Base-by-base conservation (phyloP, 2,113 vertebrate species). In the Scopus umbretta region DNA sequence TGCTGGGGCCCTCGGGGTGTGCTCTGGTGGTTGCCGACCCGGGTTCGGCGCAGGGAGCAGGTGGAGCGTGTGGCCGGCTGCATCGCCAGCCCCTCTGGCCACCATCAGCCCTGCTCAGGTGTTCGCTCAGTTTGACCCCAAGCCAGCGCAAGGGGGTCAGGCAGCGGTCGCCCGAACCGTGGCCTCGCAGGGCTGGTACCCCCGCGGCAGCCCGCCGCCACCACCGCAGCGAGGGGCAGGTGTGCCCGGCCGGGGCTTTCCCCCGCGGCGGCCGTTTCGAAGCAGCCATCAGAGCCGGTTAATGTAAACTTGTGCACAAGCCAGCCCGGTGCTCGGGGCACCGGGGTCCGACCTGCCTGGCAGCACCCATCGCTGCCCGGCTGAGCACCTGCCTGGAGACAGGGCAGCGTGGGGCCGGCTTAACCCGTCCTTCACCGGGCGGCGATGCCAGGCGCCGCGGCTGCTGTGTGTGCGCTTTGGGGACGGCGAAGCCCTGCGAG, bases 371-470 rank as follows among this genome's bases (percentile, higher is more conserved):
- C 10, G 8, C 56, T 61, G 32, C 52, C 75, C 10, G 1, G 8
- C 75, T 56, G 80, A 91, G 76, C 83, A 7, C 81, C 87, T n/a
- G 25, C 36, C 36, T 10, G 65, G 42, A 16, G 61, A 67, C 0
- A 5, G 86, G 82, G 66, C 86, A 80, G 21, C 6, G 3, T 2
- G 9, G 62, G 56, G 75, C 0, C 9, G 2, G 43, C 6, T 79
- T 45, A 50, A 90, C 90, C 82, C 8, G 0, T 79, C 66, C 61
- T 67, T 73, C 1, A 8, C 80, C 0, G 6, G 47, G 36, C 8
- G 8, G 36, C 0, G 62, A 6, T 20, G 34, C n/a, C 0, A 0
- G 56, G 71, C 4, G 6, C 58, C 2, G 4, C 1, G 17, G 32
- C 21, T 25, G 43, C 58, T 7, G 43, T 1, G 3, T 63, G 76